Evolutionary conservation across 2,113 vertebrate genomes (phyloP), one percentile per base, ranked within the genome.

Genomic region (Chaetura pelagica): DNA sequence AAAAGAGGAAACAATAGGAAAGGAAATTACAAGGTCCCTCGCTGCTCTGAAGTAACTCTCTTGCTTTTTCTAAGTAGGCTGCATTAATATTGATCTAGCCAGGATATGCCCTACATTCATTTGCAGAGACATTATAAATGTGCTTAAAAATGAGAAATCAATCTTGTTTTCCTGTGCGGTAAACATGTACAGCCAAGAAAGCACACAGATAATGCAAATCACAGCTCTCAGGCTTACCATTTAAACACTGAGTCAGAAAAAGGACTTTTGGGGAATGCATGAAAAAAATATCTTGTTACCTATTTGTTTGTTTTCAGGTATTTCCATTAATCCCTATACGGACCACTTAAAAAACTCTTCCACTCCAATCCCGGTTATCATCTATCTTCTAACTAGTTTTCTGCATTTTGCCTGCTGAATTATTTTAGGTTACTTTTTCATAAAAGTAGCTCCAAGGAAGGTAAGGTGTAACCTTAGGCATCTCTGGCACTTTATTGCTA

Each of bases 41-140:
- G 83, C 84, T 81, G 77, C 62, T 94, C 48, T 81, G 73, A 73
- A 87, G 90, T 68, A 88, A 78, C 71, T 95, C 84, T 81, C 61
- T 92, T 88, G 71, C 75, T 94, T 67, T 87, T 93, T 96, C 89
- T 62, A 93, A 91, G 87, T 87, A 95, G 93, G 87, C 57, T 89
- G 84, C 86, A 81, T 87, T 94, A 96, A 93, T 96, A 96, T 82
- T 87, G 90, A 95, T 94, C 71, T 87, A 82, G 74, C 62, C 3
- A 2, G 59, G 23, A 34, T 62, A 40, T 89, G 94, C 83, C 89
- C 94, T 74, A 57, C 74, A 93, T 96, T 95, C 78, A 68, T 94
- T 97, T 95, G 89, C 71, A 93, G 86, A 93, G 94, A 55, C 84
- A 71, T 95, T 88, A 93, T 86, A 94, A 95, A 95, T 88, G 85